Conservation (phyloP, 2,113 vertebrate genomes). For the Myiagra hebetior region DNA sequence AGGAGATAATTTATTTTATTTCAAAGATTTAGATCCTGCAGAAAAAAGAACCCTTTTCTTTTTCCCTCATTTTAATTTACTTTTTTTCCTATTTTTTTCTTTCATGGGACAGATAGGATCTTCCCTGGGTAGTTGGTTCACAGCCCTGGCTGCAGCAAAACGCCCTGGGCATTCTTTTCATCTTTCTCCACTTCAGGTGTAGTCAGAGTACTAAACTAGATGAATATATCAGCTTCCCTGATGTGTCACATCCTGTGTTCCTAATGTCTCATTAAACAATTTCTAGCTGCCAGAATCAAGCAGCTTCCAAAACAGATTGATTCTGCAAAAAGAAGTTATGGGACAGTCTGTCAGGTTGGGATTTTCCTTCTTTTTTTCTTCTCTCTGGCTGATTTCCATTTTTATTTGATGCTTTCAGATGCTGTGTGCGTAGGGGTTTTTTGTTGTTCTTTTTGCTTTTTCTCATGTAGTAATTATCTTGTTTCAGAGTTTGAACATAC, state of each 20-base stretch:
- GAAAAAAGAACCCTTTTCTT: neutral
- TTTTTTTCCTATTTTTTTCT: neutral
- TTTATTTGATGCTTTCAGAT: neutral
- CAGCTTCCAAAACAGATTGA: constrained; percentile 21
- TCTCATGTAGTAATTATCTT: neutral
- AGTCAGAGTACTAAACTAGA: neutral
- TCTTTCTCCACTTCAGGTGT: constrained; percentile 1
- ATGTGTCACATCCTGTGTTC: neutral
- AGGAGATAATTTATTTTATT: neutral
- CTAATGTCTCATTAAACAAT: constrained; percentile 33
- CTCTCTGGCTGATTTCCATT: neutral
- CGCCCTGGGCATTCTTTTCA: neutral
- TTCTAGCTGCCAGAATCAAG: constrained; percentile 5
- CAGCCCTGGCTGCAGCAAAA: neutral
- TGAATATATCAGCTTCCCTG: neutral
- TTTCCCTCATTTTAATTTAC: neutral
- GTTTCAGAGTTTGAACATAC: neutral
- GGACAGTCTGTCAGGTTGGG: neutral
- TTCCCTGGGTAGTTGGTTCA: neutral
- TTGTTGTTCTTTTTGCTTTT: neutral
- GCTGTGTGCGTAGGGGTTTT: neutral
- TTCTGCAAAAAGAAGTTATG: neutral
- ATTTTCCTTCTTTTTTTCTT: neutral
- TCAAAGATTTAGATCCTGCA: neutral
- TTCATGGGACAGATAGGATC: neutral